A percentile compares a stretch with the other conserved stretches of the same genome.
These are phyloP conservation scores for Smithornis capensis DNA, from an alignment of 2,113 vertebrate genomes.

Conservation along the genomic window DNA sequence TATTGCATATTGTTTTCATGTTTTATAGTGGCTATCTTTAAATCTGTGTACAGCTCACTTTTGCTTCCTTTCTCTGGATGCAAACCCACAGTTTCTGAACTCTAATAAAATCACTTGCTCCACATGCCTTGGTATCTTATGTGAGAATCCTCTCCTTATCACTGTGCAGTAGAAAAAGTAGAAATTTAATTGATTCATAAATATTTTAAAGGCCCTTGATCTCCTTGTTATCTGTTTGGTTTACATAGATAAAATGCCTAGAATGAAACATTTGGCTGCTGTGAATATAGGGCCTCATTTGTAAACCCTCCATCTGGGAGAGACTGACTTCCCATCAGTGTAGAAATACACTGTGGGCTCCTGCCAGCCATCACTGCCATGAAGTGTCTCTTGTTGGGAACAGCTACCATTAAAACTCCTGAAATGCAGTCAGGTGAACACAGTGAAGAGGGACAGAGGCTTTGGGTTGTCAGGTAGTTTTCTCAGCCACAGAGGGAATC, in stretches of 20 bases:
- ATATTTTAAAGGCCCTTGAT: constrained; percentile 6
- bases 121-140: neutral
- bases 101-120: neutral
- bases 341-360: neutral
- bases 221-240: neutral
- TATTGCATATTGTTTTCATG: neutral
- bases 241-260: constrained; percentile 4
- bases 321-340: neutral
- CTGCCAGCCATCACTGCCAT: fast-evolving
- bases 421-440: neutral
- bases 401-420: neutral
- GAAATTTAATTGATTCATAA: constrained; percentile 15
- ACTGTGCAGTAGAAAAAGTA: neutral
- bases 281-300: neutral
- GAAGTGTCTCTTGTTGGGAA: neutral
- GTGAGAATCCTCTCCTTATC: neutral
- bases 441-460: neutral
- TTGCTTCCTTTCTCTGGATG: neutral
- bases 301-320: neutral
- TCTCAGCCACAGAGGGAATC: neutral
- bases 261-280: constrained; percentile 4
- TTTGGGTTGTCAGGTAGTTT: neutral
- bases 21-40: neutral
- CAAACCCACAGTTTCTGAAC: neutral
- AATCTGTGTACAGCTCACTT: neutral